phyloP scores from a whole-genome alignment of 2,888 invertebrate genomes.

The Ceriagrion tenellum region DNA sequence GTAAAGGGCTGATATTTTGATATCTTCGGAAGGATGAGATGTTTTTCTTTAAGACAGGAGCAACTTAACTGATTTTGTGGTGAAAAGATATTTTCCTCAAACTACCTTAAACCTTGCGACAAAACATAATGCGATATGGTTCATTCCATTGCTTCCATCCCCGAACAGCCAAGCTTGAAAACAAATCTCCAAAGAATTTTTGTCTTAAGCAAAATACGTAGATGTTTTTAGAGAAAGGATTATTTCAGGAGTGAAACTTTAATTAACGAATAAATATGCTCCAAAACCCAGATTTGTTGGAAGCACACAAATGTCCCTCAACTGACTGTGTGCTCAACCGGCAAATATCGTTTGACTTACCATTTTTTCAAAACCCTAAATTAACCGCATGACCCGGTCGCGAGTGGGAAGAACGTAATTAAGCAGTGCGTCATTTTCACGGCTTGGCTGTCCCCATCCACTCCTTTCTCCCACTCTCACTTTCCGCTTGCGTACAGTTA shows the following conservation, averaged over 20 bases:
- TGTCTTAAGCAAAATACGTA: too few species aligned
- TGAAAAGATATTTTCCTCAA: too few species aligned
- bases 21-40: too few species aligned
- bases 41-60: too few species aligned
- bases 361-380: not conserved
- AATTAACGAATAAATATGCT: not conserved
- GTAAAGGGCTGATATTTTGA: too few species aligned
- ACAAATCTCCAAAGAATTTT: too few species aligned
- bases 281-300: not conserved
- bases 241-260: not conserved
- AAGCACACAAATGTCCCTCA: not conserved
- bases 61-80: too few species aligned
- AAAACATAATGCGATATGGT: too few species aligned
- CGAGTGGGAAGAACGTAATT: not conserved
- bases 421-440: not conserved
- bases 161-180: too few species aligned
- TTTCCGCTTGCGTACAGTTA: not conserved
- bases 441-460: not conserved
- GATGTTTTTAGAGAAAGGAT: too few species aligned
- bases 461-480: not conserved
- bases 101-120: too few species aligned
- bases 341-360: not conserved
- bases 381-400: not conserved
- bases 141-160: too few species aligned
- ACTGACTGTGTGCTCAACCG: not conserved